phyloP scores from a whole-genome alignment of 2,888 invertebrate genomes.

The Ochropleura leucogaster region DNA sequence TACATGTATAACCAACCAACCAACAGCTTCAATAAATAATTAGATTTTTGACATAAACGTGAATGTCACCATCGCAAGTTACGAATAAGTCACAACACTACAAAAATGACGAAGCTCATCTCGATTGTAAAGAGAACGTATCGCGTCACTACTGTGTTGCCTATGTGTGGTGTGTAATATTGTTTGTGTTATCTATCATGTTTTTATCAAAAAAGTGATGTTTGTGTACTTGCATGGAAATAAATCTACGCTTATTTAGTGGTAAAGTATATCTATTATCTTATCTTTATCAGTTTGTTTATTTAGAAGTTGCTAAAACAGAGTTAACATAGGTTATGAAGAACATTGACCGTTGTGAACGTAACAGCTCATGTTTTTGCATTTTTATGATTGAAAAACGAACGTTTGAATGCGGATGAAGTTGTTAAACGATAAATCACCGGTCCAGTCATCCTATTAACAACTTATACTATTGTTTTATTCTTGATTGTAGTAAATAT shows the following conservation, averaged over 20 bases:
- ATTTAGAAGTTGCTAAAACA: conserved; percentile 72
- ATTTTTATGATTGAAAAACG: conserved; percentile 80
- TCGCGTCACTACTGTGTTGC: conserved; percentile 78
- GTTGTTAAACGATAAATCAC: conserved; percentile 64
- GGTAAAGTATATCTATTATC: conserved; percentile 85
- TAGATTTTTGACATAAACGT: no score
- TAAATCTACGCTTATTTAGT: conserved; percentile 84
- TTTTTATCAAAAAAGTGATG: conserved; percentile 90
- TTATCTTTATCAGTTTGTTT: conserved; percentile 79
- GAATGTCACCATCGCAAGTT: conserved; percentile 46
- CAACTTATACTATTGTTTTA: conserved; percentile 35
- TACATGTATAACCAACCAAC: not conserved
- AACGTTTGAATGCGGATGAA: conserved; percentile 56
- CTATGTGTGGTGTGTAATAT: conserved; percentile 79
- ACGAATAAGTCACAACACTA: conserved; percentile 60
- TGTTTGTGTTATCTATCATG: conserved; percentile 89
- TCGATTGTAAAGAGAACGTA: conserved; percentile 55
- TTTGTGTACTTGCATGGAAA: conserved; percentile 83
- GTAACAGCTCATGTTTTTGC: conserved; percentile 82
- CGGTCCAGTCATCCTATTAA: conserved; percentile 28
- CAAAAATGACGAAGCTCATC: conserved; percentile 53
- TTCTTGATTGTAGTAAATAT: conserved; percentile 40
- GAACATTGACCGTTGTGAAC: conserved; percentile 70
- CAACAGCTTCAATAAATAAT: no score
- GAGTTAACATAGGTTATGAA: conserved; percentile 84